phyloP scores from a whole-genome alignment of 2,113 vertebrate genomes.

The Sisor rabdophorus region DNA sequence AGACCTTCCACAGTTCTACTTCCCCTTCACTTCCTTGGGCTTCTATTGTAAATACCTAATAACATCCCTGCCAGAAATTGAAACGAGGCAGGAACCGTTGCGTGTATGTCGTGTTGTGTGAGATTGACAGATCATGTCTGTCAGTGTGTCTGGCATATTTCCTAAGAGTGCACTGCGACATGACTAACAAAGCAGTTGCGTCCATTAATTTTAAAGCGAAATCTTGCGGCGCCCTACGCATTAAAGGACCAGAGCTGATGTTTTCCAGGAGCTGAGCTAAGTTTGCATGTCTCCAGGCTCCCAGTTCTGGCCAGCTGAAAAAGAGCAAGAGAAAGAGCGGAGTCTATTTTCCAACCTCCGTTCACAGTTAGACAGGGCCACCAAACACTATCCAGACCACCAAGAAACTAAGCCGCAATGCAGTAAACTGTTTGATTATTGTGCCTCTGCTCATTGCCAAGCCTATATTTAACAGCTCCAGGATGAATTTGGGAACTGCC shows the following conservation, averaged over 20 bases:
- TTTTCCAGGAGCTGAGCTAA: constrained; percentile 25
- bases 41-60: neutral
- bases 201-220: constrained; percentile 13
- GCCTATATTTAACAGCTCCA: constrained; percentile 55
- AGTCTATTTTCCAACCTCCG: constrained; percentile 2
- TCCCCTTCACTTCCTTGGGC: neutral
- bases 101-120: constrained; percentile 6
- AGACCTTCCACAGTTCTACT: neutral
- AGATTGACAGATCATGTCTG: constrained; percentile 23
- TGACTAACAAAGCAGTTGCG: constrained; percentile 15
- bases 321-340: constrained; percentile 6
- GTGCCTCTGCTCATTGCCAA: constrained; percentile 47
- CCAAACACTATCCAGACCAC: constrained; percentile 56
- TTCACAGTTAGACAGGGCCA: constrained; percentile 40
- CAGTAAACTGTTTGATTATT: constrained; percentile 55
- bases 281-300: constrained; percentile 23
- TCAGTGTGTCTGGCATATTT: constrained; percentile 23
- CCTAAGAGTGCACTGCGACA: constrained; percentile 2
- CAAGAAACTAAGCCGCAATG: constrained; percentile 45
- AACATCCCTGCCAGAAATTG: neutral
- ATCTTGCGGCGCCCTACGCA: neutral
- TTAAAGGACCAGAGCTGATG: neutral
- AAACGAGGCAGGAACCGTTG: neutral
- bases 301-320: neutral
- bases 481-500: constrained; percentile 50